Percentiles rank a stretch among this genome's conserved stretches.
Conservation (phyloP, 1,140 invertebrate genomes). For the Drosophila rhopaloa region DNA sequence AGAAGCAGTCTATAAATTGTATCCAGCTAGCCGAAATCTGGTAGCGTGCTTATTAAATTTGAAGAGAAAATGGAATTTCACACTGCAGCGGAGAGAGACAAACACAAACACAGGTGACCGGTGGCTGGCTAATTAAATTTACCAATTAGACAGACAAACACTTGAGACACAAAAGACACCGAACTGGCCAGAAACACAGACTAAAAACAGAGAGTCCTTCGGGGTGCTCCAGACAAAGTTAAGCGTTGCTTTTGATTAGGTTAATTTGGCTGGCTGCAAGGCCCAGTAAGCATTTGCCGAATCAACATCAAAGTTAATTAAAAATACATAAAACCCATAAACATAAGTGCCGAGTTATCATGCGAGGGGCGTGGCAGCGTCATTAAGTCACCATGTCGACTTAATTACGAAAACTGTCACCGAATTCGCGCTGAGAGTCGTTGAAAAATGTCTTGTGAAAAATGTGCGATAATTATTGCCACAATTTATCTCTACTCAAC, state of each 20-base stretch:
- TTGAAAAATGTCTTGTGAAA: slow-evolving; percentile 76
- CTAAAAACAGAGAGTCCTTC: slow-evolving; percentile 23
- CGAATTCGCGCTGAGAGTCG: slow-evolving; percentile 42
- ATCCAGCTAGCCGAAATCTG: slow-evolving; percentile 24
- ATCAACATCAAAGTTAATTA: slow-evolving; percentile 75
- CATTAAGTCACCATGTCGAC: slow-evolving; percentile 52
- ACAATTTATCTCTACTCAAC: slow-evolving; percentile 58
- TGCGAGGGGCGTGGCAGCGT: slow-evolving; percentile 30
- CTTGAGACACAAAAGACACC: slow-evolving; percentile 56
- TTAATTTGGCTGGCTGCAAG: slow-evolving; percentile 47
- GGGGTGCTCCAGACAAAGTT: slow-evolving; percentile 12
- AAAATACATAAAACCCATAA: slow-evolving; percentile 78
- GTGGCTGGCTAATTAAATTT: slow-evolving; percentile 73
- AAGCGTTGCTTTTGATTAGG: slow-evolving; percentile 54
- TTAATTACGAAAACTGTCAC: slow-evolving; percentile 75
- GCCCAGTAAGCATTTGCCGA: slow-evolving; percentile 18
- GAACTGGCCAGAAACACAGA: slow-evolving; percentile 1
- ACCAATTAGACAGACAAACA: slow-evolving; percentile 75
- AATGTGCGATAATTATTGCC: slow-evolving; percentile 78
- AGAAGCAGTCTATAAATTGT: slow-evolving; percentile 31
- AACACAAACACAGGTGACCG: slow-evolving; percentile 19
- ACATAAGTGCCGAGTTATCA: slow-evolving; percentile 50
- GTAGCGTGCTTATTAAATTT: slow-evolving; percentile 51
- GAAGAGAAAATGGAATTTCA: slow-evolving; percentile 43
- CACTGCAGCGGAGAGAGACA: slow-evolving; percentile 21